Conservation (phyloP, 64 coral and sea anemone species). For the Actinia equina region DNA sequence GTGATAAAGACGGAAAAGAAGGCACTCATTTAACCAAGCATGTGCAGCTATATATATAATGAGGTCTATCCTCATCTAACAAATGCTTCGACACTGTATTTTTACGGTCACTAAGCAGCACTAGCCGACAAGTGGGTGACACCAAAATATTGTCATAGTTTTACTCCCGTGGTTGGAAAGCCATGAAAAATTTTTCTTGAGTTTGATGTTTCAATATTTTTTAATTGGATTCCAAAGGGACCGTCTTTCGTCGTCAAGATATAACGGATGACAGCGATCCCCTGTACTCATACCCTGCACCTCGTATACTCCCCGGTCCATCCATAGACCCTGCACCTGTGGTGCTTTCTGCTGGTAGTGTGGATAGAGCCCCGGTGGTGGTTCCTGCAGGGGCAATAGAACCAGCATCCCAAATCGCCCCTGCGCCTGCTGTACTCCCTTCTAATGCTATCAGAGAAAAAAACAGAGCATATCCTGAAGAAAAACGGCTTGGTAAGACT, state of each 20-base stretch:
- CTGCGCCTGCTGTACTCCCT: conserved; percentile 70
- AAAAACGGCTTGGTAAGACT: conserved; percentile 25
- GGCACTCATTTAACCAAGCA: no score
- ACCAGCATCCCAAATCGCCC: conserved; percentile 68
- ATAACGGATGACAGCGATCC: background rate
- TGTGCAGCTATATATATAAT: no score
- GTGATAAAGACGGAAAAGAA: no score
- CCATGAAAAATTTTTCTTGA: no score
- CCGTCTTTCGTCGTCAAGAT: background rate
- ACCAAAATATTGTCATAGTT: background rate
- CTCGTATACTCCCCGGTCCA: conserved; percentile 5
- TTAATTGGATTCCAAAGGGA: background rate
- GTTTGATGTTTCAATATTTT: no score
- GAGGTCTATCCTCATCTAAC: no score
- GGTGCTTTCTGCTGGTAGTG: conserved; percentile 52
- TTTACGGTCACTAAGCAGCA: no score
- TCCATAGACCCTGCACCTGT: conserved; percentile 43
- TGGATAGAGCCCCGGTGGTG: conserved; percentile 38
- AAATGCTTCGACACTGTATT: no score
- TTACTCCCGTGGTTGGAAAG: no score
- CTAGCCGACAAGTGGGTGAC: no score
- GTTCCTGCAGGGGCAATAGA: conserved; percentile 49
- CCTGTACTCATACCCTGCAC: background rate
- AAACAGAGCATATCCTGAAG: conserved; percentile 29
- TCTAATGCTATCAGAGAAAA: conserved; percentile 75